Conservation (phyloP, 2,113 vertebrate genomes). For the Nanger granti region DNA sequence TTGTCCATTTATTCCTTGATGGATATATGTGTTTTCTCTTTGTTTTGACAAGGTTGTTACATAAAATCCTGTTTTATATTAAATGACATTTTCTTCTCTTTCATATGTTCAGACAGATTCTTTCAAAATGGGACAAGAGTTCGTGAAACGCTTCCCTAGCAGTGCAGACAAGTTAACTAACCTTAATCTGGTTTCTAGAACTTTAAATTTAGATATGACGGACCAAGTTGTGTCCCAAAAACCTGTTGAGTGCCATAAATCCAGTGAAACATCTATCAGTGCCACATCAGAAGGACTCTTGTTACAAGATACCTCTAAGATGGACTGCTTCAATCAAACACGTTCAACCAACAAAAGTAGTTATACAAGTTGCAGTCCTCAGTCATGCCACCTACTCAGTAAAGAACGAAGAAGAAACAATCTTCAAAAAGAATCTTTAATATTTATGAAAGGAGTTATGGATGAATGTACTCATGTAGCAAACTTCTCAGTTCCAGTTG, state of each 20-base stretch:
- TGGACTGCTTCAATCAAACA: conserved; percentile 73
- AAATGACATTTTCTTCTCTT: conserved; percentile 40
- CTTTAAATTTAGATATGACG: conserved; percentile 73
- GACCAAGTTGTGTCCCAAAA: conserved; percentile 56
- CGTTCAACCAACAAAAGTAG: conserved; percentile 77
- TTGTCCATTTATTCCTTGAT: neutral
- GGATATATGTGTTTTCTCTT: neutral
- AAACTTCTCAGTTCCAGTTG: conserved; percentile 98
- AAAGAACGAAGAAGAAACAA: conserved; percentile 73
- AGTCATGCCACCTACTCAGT: conserved; percentile 50
- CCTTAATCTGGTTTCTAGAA: conserved; percentile 75
- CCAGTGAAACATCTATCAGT: conserved; percentile 65
- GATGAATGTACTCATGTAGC: conserved; percentile 98
- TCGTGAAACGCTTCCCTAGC: conserved; percentile 80
- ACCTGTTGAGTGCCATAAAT: conserved; percentile 63
- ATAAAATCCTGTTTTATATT: conserved; percentile 3
- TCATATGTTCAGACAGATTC: conserved; percentile 87
- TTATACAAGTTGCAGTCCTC: conserved; percentile 53
- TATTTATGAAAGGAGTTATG: conserved; percentile 99
- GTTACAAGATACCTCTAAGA: conserved; percentile 70
- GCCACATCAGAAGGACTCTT: conserved; percentile 71
- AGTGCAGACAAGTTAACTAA: conserved; percentile 75
- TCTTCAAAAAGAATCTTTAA: conserved; percentile 88
- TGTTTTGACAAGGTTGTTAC: conserved; percentile 2
- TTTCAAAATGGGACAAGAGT: conserved; percentile 91